phyloP scores from a whole-genome alignment of 2,113 vertebrate species.

The Scalopus aquaticus region DNA sequence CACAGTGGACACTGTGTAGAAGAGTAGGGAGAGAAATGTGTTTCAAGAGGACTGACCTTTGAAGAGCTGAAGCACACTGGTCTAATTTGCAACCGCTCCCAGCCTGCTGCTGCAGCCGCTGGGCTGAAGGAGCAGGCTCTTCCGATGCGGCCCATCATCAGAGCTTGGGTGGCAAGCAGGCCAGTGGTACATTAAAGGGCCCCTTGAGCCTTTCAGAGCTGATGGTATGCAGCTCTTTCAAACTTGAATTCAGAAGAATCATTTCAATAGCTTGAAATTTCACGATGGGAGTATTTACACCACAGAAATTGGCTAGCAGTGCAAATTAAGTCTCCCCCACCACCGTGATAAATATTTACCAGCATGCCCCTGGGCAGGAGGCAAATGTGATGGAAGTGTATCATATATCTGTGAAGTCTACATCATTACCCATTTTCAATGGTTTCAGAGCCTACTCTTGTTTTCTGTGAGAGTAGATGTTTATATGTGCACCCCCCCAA shows the following conservation, averaged over 20 bases:
- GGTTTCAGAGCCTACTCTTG: not conserved
- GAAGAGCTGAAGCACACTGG: not conserved
- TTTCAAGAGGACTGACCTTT: not conserved
- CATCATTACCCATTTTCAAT: not conserved
- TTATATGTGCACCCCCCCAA: not conserved
- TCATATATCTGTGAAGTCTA: not conserved
- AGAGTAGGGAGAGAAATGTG: not conserved
- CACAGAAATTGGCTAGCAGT: not conserved
- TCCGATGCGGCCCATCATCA: not conserved
- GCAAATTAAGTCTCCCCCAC: not conserved
- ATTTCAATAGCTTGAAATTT: not conserved
- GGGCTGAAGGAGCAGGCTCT: not conserved
- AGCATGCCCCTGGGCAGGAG: not conserved
- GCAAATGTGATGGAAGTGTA: not conserved
- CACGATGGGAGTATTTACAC: constrained; percentile 25
- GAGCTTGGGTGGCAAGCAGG: not conserved
- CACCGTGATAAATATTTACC: not conserved
- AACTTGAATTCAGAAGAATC: not conserved
- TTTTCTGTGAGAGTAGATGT: not conserved
- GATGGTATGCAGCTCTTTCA: not conserved
- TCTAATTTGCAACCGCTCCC: not conserved
- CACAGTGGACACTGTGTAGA: no score
- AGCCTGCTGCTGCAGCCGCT: not conserved
- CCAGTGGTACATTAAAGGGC: not conserved
- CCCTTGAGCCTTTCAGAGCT: not conserved